Evolutionary conservation across 2,888 invertebrate species (phyloP).

Genomic region (Macaria liturata): DNA sequence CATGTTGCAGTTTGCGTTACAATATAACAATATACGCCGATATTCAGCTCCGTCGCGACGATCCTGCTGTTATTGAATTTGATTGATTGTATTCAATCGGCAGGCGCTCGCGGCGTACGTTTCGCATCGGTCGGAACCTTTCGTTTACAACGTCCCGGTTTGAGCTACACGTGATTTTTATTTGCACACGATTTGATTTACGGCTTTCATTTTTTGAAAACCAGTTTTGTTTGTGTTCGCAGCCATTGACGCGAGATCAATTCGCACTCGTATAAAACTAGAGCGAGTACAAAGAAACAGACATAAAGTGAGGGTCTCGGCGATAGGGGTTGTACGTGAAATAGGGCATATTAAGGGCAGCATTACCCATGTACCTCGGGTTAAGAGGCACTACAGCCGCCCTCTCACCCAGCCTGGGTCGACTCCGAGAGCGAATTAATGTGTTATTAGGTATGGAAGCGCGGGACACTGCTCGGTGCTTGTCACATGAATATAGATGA

Average conservation of each 20-base stretch:
- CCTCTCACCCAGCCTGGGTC: slow-evolving; percentile 1
- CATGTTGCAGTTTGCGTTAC: slow-evolving; percentile 22
- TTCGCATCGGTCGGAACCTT: slow-evolving; percentile 11
- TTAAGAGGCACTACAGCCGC: neutral
- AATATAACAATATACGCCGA: slow-evolving; percentile 10
- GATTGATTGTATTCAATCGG: slow-evolving; percentile 28
- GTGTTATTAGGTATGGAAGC: slow-evolving; percentile 19
- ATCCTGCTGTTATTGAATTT: slow-evolving; percentile 20
- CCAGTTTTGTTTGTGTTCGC: no score
- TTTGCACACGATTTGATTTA: slow-evolving; percentile 3
- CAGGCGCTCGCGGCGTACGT: slow-evolving; percentile 2
- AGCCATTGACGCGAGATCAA: neutral
- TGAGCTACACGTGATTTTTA: slow-evolving; percentile 6
- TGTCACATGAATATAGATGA: slow-evolving; percentile 18
- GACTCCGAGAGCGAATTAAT: slow-evolving; percentile 26
- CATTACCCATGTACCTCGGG: neutral
- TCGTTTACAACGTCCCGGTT: slow-evolving; percentile 7
- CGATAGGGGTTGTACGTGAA: no score
- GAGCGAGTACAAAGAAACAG: no score
- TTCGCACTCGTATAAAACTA: neutral
- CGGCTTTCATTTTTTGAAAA: neutral
- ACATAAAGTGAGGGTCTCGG: no score
- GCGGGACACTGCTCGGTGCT: slow-evolving; percentile 8
- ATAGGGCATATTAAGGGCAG: neutral
- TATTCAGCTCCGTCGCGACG: slow-evolving; percentile 18